Evolutionary conservation across 2,888 invertebrate genomes (phyloP), one percentile per base, ranked within the genome.

Genomic region (Pyrocoelia pectoralis): DNA sequence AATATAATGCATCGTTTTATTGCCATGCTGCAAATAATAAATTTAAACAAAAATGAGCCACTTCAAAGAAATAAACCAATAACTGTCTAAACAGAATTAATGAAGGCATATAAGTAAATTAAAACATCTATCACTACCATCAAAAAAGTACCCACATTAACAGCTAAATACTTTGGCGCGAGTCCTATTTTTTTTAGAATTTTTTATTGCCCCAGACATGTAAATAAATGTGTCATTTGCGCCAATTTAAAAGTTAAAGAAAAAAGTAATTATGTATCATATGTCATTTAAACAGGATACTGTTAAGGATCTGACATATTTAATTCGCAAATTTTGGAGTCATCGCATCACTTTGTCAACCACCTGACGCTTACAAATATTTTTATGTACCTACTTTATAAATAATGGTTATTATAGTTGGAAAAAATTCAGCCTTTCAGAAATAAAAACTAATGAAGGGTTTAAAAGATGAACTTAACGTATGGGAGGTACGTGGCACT

Each of bases 101-200:
- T 46, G 46, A 46, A 18, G 46, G 17, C 41, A 8, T 43, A 43
- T 17, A 46, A 46, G 46, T 17, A 46, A 46, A 46, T 46, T 17
- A 46, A 46, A 18, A 18, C 17, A 46, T 46, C 17, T 46, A 46
- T 51, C 51, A 51, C 38, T 52, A 18, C 10, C 17, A 46, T 46
- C 46, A 46, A 46, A 46, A 46, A 46, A 46, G 17, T 17, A 46
- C 17, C 10, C 15, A 18, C 46, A 17, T 18, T 17, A 46, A 48
- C 12, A n/a, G 51, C 33, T 33, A 38, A 38, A 52, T 52, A 52
- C 51, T 12, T 52, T 52, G 51, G 51, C 51, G 24, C 38, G 33
- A 24, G 51, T 52, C 51, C 53, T 17, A n/a, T 53, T 19, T 40
- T 53, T 38, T 14, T 18, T n/a, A 41, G 53, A 40, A 40, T 53